Evolutionary conservation across 2,113 vertebrate genomes (phyloP).

Genomic region (Cygnus buccinator): DNA sequence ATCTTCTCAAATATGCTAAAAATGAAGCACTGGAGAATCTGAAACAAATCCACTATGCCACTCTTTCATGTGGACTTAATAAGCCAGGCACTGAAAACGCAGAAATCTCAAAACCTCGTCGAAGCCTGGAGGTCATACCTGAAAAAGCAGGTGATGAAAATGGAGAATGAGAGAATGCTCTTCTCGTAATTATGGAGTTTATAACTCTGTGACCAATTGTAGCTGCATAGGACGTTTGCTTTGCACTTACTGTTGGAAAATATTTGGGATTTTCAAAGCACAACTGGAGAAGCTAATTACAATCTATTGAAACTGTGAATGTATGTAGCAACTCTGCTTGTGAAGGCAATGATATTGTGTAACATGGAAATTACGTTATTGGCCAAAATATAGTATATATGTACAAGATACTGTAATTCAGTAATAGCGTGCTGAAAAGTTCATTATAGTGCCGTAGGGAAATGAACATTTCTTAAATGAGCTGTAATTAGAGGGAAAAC

Average conservation of each 20-base stretch:
- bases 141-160: conserved; percentile 87
- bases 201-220: conserved; percentile 75
- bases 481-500: background rate
- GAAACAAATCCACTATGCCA: conserved; percentile 95
- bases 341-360: conserved; percentile 76
- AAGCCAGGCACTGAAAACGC: conserved; percentile 81
- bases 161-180: conserved; percentile 76
- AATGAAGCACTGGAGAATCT: conserved; percentile 93
- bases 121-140: conserved; percentile 89
- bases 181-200: conserved; percentile 51
- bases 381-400: conserved; percentile 72
- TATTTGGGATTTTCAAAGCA: conserved; percentile 86
- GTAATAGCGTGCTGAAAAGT: conserved; percentile 57
- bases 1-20: conserved; percentile 94
- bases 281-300: conserved; percentile 84
- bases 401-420: conserved; percentile 58
- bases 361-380: conserved; percentile 72
- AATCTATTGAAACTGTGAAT: conserved; percentile 85
- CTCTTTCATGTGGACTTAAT: conserved; percentile 88
- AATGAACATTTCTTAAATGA: conserved; percentile 26
- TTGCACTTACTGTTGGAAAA: conserved; percentile 79
- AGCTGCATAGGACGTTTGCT: conserved; percentile 73
- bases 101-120: conserved; percentile 74
- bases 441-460: conserved; percentile 42
- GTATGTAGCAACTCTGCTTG: conserved; percentile 82